Conservation (phyloP, 2,113 vertebrate genomes). For the Larimichthys polyactis region DNA sequence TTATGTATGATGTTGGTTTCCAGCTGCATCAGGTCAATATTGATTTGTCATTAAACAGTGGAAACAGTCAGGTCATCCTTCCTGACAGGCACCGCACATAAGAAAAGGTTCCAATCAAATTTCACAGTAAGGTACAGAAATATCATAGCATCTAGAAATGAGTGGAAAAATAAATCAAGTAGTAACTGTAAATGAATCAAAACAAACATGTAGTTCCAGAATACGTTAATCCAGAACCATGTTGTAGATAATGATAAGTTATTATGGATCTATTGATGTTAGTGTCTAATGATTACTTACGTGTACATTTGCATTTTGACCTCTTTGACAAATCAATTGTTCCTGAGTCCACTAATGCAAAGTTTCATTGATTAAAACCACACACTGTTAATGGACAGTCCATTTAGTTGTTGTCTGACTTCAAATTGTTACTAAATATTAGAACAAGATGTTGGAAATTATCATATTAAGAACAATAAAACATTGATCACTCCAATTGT, state of each 20-base stretch:
- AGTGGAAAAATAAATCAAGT: neutral
- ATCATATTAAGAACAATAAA: neutral
- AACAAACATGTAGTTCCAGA: neutral
- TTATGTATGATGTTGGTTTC: neutral
- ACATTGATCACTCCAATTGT: neutral
- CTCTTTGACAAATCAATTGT: neutral
- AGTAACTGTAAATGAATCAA: neutral
- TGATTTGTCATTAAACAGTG: neutral
- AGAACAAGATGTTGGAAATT: neutral
- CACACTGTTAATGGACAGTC: neutral
- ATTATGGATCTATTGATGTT: neutral
- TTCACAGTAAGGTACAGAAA: neutral
- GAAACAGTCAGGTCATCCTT: neutral
- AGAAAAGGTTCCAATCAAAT: neutral
- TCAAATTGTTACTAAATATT: neutral
- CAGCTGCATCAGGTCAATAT: neutral
- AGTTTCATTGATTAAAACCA: too few relatives aligned
- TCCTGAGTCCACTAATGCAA: neutral
- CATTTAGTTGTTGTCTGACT: neutral
- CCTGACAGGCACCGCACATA: too few relatives aligned
- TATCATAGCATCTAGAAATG: neutral
- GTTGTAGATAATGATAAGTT: neutral
- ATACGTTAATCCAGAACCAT: neutral
- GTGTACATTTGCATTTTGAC: neutral
- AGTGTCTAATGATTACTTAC: constrained; percentile 5